Evolutionary conservation across 2,888 invertebrate genomes (phyloP).

Genomic region (Falcaria lacertinaria): DNA sequence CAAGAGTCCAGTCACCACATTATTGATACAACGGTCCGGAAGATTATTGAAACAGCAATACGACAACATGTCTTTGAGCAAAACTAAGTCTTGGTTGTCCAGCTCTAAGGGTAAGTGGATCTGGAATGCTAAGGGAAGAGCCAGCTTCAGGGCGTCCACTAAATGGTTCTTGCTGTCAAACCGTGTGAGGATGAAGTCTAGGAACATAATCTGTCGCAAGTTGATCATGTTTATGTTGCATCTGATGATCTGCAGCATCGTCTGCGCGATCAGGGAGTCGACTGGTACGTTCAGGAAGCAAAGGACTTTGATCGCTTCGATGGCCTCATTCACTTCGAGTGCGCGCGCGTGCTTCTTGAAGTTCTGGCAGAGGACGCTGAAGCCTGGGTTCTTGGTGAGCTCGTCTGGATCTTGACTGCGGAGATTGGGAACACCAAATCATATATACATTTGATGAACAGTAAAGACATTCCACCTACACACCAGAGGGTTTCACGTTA

Average conservation of each 20-base stretch:
- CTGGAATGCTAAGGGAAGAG: constrained; percentile 84
- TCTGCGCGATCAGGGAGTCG: constrained; percentile 80
- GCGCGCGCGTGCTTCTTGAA: constrained; percentile 76
- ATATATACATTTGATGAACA: no score
- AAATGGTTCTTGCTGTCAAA: constrained; percentile 75
- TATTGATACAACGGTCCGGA: constrained; percentile 71
- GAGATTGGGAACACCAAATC: constrained; percentile 27
- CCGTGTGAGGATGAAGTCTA: constrained; percentile 79
- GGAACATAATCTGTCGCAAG: constrained; percentile 81
- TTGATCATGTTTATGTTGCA: constrained; percentile 80
- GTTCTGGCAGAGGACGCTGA: constrained; percentile 78
- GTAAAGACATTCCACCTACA: no score
- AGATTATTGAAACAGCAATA: constrained; percentile 73
- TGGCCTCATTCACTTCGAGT: constrained; percentile 73
- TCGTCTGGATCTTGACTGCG: constrained; percentile 48
- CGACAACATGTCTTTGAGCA: constrained; percentile 75
- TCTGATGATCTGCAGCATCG: constrained; percentile 81
- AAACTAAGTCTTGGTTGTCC: constrained; percentile 70
- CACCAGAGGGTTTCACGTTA: no score
- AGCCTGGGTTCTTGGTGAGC: constrained; percentile 76
- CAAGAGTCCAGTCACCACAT: constrained; percentile 72
- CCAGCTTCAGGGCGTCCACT: constrained; percentile 81
- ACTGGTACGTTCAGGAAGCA: constrained; percentile 78
- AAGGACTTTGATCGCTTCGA: constrained; percentile 81
- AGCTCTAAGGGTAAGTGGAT: constrained; percentile 79